Conservation (phyloP, 2,888 invertebrate species). For the Beris chalybata region DNA sequence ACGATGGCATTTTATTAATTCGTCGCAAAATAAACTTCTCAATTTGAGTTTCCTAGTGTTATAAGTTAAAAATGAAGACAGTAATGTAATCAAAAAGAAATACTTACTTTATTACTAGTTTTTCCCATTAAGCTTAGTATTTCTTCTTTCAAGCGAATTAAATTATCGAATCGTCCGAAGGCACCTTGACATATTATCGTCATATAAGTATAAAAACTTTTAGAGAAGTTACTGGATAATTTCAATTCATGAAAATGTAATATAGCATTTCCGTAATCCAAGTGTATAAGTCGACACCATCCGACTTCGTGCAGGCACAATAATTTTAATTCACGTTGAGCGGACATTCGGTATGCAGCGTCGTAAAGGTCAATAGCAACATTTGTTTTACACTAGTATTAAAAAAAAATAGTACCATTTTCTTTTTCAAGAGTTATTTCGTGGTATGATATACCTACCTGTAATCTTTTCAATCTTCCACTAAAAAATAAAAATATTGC, state of each 20-base stretch:
- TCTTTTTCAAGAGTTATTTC: not conserved
- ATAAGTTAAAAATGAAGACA: slow-evolving; percentile 9
- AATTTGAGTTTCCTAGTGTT: slow-evolving; percentile 51
- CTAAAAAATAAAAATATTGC: slow-evolving; percentile 69
- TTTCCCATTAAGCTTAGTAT: slow-evolving; percentile 45
- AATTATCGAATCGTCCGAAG: slow-evolving; percentile 43
- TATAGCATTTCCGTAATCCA: slow-evolving; percentile 62
- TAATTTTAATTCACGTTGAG: slow-evolving; percentile 66
- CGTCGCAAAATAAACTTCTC: slow-evolving; percentile 54
- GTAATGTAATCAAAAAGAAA: not conserved
- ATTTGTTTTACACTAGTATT: slow-evolving; percentile 61
- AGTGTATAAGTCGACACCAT: slow-evolving; percentile 67
- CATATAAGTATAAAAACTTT: slow-evolving; percentile 67
- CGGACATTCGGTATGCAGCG: slow-evolving; percentile 61
- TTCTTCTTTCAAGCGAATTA: slow-evolving; percentile 46
- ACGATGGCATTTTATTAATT: slow-evolving; percentile 47
- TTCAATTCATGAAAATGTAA: slow-evolving; percentile 60
- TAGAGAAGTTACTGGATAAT: slow-evolving; percentile 62
- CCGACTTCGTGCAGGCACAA: slow-evolving; percentile 59
- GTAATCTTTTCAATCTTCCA: slow-evolving; percentile 64
- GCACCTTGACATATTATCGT: slow-evolving; percentile 57
- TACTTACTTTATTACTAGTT: slow-evolving; percentile 48
- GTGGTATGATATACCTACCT: slow-evolving; percentile 54
- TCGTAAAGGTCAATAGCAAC: slow-evolving; percentile 63
- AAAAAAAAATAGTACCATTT: not conserved